A percentile compares a stretch with the other conserved stretches of the same genome.
These are phyloP conservation scores for Lypha dubia DNA, from an alignment of 2,888 invertebrate genomes.

Conservation along the genomic window DNA sequence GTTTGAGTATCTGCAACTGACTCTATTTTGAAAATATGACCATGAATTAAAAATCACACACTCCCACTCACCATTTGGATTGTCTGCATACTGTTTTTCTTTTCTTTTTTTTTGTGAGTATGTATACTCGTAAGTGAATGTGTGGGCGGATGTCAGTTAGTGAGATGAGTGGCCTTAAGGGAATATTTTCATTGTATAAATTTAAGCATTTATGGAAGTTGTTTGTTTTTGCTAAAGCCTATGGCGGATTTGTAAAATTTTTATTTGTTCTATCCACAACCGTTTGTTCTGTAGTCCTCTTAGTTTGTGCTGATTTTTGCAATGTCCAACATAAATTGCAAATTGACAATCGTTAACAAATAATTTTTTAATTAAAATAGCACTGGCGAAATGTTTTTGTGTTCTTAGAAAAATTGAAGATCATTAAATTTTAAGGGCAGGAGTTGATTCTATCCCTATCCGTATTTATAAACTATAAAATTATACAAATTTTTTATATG, in stretches of 20 bases:
- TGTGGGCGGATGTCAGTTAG: conserved; percentile 20
- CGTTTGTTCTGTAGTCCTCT: not conserved
- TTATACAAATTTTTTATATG: too few species aligned
- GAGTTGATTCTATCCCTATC: too few species aligned
- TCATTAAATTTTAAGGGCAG: too few species aligned
- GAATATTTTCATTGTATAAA: not conserved
- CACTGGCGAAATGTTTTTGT: too few species aligned
- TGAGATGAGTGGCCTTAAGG: conserved; percentile 17
- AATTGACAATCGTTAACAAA: too few species aligned
- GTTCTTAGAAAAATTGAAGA: too few species aligned
- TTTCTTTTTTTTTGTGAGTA: too few species aligned
- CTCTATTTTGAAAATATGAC: conserved; percentile 28
- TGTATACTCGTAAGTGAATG: not conserved
- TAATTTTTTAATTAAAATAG: too few species aligned
- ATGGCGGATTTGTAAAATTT: not conserved
- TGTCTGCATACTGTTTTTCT: not conserved
- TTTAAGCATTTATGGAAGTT: conserved; percentile 12
- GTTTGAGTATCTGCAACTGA: conserved; percentile 32
- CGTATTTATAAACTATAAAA: too few species aligned
- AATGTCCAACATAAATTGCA: too few species aligned
- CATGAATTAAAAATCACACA: conserved; percentile 15
- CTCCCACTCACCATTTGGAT: not conserved
- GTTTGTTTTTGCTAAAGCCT: not conserved
- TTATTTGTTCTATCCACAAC: not conserved
- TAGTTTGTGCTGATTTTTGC: not conserved